A percentile compares a stretch with the other conserved stretches of the same genome.
Evolutionary conservation across 2,797 vertebrate species (phyloP).

Genomic region (Artibeus lituratus): DNA sequence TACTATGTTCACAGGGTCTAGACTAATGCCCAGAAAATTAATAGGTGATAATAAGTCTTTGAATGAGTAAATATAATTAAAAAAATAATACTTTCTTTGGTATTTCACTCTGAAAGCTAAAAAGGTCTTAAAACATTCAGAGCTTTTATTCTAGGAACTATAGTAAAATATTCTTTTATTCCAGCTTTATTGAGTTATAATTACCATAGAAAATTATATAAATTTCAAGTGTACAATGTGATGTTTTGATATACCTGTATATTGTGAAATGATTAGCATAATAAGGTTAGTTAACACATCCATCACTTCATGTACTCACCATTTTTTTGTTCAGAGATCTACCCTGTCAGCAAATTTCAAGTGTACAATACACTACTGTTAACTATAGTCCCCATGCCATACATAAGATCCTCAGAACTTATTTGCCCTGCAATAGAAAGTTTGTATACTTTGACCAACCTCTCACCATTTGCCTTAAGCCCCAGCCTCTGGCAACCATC

Average conservation of each 20-base stretch:
- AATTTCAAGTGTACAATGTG: not conserved
- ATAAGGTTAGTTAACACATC: not conserved
- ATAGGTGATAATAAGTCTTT: not conserved
- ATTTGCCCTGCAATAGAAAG: not conserved
- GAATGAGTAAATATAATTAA: not conserved
- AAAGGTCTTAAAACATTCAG: not conserved
- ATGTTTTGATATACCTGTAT: not conserved
- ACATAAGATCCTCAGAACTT: not conserved
- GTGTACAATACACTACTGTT: not conserved
- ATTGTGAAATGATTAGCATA: not conserved
- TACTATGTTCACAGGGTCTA: not conserved
- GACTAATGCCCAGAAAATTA: not conserved
- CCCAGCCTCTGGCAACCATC: not conserved
- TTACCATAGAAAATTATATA: not conserved
- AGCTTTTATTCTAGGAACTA: not conserved
- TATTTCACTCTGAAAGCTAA: slow-evolving; percentile 16
- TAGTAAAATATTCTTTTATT: not conserved
- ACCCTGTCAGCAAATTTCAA: not conserved
- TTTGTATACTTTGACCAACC: not conserved
- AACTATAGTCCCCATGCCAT: not conserved
- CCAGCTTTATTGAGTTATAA: not conserved
- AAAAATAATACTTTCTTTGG: slow-evolving; percentile 3
- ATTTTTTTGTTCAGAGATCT: not conserved
- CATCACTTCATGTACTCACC: not conserved
- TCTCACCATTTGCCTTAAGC: not conserved